These are phyloP conservation scores for Carettochelys insculpta DNA, from an alignment of 2,113 vertebrate genomes.

Conservation along the genomic window DNA sequence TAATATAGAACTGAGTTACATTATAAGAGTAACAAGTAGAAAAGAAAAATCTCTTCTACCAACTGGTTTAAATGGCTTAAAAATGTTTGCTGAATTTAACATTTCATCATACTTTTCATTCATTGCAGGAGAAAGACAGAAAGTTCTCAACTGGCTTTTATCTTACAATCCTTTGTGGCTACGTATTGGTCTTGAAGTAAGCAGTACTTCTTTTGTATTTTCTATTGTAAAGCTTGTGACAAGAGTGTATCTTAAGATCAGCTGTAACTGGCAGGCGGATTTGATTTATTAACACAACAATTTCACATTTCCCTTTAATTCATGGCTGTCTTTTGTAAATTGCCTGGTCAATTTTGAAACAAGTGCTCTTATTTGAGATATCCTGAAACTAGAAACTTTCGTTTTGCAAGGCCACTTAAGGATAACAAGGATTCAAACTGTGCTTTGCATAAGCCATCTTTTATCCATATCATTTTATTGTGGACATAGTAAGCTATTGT, in stretches of 20 bases:
- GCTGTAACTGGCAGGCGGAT: background rate
- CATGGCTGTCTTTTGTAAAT: background rate
- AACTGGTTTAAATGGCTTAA: background rate
- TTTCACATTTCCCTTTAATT: background rate
- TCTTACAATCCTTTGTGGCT: conserved; percentile 96
- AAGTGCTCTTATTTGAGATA: background rate
- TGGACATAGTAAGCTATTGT: too few relatives aligned
- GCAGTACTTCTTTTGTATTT: background rate
- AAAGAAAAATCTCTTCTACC: background rate
- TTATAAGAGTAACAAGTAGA: background rate
- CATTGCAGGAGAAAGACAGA: conserved; percentile 89
- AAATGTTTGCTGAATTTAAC: background rate
- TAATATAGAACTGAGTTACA: background rate
- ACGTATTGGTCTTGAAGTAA: conserved; percentile 94
- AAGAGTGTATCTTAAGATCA: background rate
- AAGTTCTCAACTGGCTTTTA: conserved; percentile 92
- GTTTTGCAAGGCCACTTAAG: too few relatives aligned
- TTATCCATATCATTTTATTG: too few relatives aligned
- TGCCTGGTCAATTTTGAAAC: background rate
- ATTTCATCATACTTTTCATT: background rate
- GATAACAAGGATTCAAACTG: too few relatives aligned
- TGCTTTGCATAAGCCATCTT: too few relatives aligned
- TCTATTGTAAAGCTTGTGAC: background rate
- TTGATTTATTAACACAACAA: background rate
- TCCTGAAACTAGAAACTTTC: background rate